Percentiles rank a stretch among this genome's conserved stretches.
These are phyloP conservation scores for Micrastur ruficollis DNA, from an alignment of 2,797 vertebrate species.

Conservation along the genomic window DNA sequence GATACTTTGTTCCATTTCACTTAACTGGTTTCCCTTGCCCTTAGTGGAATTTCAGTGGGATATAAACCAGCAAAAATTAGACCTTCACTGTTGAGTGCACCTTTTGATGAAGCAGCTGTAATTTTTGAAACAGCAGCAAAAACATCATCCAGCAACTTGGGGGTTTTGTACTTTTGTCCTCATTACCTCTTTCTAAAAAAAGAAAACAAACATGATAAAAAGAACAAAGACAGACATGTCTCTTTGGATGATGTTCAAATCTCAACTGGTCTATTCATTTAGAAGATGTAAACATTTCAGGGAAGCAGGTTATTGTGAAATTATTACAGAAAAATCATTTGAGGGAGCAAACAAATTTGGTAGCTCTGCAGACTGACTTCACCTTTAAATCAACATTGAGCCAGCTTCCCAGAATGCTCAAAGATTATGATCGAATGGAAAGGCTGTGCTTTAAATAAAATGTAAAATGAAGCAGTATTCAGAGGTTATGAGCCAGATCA, in stretches of 20 bases:
- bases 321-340: background rate
- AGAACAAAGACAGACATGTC: background rate
- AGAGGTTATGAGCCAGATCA: background rate
- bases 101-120: slow-evolving; percentile 10
- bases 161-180: background rate
- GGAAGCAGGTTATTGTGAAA: background rate
- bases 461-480: background rate
- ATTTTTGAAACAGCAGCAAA: background rate
- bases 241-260: background rate
- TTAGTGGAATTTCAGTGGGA: background rate
- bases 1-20: background rate
- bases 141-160: background rate
- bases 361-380: background rate
- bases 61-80: background rate
- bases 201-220: rapidly evolving
- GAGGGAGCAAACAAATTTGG: background rate
- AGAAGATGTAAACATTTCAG: background rate
- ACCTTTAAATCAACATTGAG: background rate
- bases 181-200: background rate
- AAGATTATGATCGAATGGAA: background rate
- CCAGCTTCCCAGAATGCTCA: background rate
- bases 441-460: background rate
- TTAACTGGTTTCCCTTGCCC: background rate
- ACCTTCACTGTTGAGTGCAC: background rate
- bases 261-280: background rate